Conservation (phyloP, 2,888 invertebrate species). For the Drosophila neutralis region DNA sequence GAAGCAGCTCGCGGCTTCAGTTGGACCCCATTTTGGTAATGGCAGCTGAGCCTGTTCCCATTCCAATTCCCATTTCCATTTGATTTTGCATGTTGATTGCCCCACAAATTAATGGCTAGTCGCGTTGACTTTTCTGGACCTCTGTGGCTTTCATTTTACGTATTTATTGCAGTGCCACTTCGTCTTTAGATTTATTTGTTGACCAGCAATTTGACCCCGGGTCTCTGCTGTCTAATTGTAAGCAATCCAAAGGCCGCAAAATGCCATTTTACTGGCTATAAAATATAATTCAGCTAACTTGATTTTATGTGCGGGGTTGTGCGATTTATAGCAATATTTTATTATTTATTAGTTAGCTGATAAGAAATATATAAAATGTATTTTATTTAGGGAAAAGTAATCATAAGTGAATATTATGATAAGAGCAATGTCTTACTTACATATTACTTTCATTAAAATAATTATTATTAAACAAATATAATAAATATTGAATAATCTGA, state of each 20-base stretch:
- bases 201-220: conserved; percentile 11
- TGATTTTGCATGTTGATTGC: conserved; percentile 72
- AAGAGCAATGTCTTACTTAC: not conserved
- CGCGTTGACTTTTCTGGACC: conserved; percentile 46
- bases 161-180: conserved; percentile 14
- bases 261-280: conserved; percentile 15
- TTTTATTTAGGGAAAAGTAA: not conserved
- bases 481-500: not conserved
- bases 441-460: not conserved
- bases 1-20: not conserved
- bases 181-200: conserved; percentile 11
- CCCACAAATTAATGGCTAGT: conserved; percentile 62
- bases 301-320: not conserved
- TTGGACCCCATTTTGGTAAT: conserved; percentile 6
- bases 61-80: conserved; percentile 17
- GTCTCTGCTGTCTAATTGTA: conserved; percentile 47
- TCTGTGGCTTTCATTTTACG: conserved; percentile 29
- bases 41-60: conserved; percentile 1
- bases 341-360: conserved; percentile 36
- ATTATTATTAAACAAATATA: not conserved
- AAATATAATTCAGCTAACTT: not conserved
- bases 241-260: conserved; percentile 28
- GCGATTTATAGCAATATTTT: not conserved
- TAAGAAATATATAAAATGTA: not conserved
- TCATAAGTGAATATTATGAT: not conserved